These are phyloP conservation scores for Pithys albifrons DNA, from an alignment of 2,113 vertebrate genomes.

Conservation along the genomic window DNA sequence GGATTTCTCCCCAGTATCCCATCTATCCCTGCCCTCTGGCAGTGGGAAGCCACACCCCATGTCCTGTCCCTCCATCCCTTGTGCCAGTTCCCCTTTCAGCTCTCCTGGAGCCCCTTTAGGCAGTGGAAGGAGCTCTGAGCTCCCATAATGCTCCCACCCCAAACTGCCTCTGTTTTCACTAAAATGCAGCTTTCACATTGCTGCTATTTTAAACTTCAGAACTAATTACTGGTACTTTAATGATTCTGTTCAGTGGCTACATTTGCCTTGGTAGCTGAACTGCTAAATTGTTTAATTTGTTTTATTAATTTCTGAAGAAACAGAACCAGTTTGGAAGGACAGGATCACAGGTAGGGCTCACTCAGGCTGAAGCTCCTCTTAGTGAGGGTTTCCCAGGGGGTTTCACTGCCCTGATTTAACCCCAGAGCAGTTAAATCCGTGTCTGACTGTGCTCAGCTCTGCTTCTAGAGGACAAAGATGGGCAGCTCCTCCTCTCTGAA, in stretches of 20 bases:
- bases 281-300: neutral
- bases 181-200: neutral
- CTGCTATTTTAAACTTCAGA: neutral
- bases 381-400: neutral
- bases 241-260: neutral
- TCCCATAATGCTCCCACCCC: neutral
- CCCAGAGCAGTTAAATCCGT: neutral
- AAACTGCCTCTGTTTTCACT: neutral
- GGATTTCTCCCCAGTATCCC: neutral
- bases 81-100: neutral
- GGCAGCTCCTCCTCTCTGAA: neutral
- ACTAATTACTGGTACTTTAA: neutral
- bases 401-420: neutral
- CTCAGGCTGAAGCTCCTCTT: neutral
- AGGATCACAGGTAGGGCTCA: neutral
- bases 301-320: neutral
- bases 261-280: neutral
- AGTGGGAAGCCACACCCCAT: neutral
- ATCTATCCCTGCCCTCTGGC: neutral
- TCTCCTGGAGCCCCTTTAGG: neutral
- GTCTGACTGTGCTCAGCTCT: neutral
- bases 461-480: neutral
- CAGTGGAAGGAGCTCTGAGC: neutral
- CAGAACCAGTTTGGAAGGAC: neutral
- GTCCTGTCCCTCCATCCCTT: neutral